Percentiles rank a stretch among this genome's conserved stretches.
Conservation (phyloP, 2,888 invertebrate genomes). For the Dexiosoma caninum region DNA sequence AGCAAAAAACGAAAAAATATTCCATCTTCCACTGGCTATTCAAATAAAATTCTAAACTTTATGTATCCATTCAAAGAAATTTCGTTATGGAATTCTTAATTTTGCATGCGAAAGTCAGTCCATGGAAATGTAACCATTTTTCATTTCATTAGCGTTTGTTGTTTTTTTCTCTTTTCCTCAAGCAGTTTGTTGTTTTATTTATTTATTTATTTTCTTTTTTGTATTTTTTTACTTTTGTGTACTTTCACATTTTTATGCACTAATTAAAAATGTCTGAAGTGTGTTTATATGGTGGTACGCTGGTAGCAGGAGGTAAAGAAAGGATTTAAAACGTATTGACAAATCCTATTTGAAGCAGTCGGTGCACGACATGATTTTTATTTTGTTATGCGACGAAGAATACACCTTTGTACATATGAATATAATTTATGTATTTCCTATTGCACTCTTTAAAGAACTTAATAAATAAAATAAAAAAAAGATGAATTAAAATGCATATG, state of each 20-base stretch:
- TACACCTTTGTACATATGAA: background rate
- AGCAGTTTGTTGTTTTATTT: background rate
- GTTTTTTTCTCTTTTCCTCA: background rate
- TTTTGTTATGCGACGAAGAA: background rate
- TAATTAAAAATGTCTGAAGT: constrained; percentile 62
- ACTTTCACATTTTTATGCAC: constrained; percentile 41
- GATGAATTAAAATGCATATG: too few species aligned
- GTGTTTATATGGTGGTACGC: background rate
- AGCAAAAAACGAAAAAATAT: too few species aligned
- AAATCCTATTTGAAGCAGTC: background rate
- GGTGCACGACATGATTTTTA: background rate
- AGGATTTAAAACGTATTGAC: constrained; percentile 15
- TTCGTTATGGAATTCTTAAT: background rate
- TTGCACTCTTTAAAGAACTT: background rate
- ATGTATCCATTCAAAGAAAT: background rate
- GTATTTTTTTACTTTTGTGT: constrained; percentile 14
- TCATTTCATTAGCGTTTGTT: constrained; percentile 51
- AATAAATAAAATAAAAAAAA: background rate
- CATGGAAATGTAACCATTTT: constrained; percentile 20
- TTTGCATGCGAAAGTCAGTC: background rate
- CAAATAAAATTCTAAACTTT: too few species aligned
- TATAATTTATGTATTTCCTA: background rate
- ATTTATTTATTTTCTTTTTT: background rate
- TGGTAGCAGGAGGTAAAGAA: background rate
- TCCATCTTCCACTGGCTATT: too few species aligned